These are phyloP conservation scores for Aphidius colemani DNA, from an alignment of 2,888 invertebrate genomes.

Conservation along the genomic window DNA sequence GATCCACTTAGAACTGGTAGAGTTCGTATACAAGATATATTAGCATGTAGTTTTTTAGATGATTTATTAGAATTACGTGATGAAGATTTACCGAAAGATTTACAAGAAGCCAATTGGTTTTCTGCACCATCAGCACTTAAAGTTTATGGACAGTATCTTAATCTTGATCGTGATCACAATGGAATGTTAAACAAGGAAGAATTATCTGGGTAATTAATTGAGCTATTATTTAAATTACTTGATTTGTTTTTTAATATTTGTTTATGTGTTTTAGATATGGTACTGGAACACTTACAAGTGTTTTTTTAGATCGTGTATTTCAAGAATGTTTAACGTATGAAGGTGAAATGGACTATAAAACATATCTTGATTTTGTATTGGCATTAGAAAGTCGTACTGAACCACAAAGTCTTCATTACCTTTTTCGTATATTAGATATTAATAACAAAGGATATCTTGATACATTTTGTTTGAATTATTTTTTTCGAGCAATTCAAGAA, in stretches of 20 bases:
- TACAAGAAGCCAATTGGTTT: conserved; percentile 90
- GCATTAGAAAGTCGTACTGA: conserved; percentile 91
- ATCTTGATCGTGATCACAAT: conserved; percentile 92
- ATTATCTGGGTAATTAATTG: conserved; percentile 73
- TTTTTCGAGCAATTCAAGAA: conserved; percentile 91
- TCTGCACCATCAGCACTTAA: conserved; percentile 85
- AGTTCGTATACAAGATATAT: conserved; percentile 87
- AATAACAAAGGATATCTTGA: conserved; percentile 86
- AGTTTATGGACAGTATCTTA: conserved; percentile 92
- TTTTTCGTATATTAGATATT: conserved; percentile 90
- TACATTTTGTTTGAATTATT: conserved; percentile 88
- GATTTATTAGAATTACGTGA: conserved; percentile 88
- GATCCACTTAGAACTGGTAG: conserved; percentile 87
- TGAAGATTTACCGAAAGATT: conserved; percentile 80
- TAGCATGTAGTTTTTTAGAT: conserved; percentile 90
- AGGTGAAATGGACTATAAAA: conserved; percentile 96
- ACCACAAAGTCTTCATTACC: conserved; percentile 87
- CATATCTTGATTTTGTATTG: conserved; percentile 91
- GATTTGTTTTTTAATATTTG: background rate
- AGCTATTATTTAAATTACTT: background rate
- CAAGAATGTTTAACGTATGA: conserved; percentile 95
- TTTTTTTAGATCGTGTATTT: conserved; percentile 91
- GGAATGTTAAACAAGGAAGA: conserved; percentile 94
- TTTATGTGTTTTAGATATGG: conserved; percentile 69
- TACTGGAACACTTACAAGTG: conserved; percentile 86